Base-by-base conservation (phyloP, 2,888 invertebrate genomes). In the Agrotis segetum region DNA sequence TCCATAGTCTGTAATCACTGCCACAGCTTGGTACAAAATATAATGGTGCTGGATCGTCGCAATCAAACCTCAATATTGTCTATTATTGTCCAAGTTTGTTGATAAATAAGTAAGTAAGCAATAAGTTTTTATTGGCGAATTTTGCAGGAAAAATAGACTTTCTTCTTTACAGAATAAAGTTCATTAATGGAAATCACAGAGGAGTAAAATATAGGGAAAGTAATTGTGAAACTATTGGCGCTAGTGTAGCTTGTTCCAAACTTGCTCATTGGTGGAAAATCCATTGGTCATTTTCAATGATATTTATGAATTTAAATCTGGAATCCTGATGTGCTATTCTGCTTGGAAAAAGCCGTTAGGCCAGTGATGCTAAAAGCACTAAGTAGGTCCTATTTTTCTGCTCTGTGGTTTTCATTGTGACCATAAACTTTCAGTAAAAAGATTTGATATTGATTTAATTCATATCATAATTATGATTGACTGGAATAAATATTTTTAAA, bases 11-110 rank as follows among this genome's bases (percentile, higher is more conserved):
- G 65, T 79, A 83, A 73, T 81, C 90, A 92, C 91, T 92, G 91
- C 92, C 92, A 88, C 86, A 86, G 90, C 85, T 90, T 87, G 89
- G 93, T 93, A 93, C 92, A 93, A 93, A 92, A 83, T 79, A 60
- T 75, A 86, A 77, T 89, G 93, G 93, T 93, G 93, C 93, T 93
- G 85, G 80, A 79, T 74, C 63, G 83, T 90, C 86, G 81, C 87
- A 87, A 89, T 64, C 68, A 56, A 70, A 79, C 68, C 70, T 79
- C 70, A 71, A 66, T 71, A 62, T 66, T n/a, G n/a, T 65, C 21
- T 61, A 61, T 50, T 52, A 75, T 29, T 69, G 49, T 70, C 65
- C 29, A 71, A 61, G 56, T 71, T 56, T 53, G 49, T 56, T 74
- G n/a, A 67, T 80, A 64, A 55, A 29, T 29, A 34, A 67, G 13